Conservation (phyloP, 2,888 invertebrate genomes). For the Metellina segmentata region DNA sequence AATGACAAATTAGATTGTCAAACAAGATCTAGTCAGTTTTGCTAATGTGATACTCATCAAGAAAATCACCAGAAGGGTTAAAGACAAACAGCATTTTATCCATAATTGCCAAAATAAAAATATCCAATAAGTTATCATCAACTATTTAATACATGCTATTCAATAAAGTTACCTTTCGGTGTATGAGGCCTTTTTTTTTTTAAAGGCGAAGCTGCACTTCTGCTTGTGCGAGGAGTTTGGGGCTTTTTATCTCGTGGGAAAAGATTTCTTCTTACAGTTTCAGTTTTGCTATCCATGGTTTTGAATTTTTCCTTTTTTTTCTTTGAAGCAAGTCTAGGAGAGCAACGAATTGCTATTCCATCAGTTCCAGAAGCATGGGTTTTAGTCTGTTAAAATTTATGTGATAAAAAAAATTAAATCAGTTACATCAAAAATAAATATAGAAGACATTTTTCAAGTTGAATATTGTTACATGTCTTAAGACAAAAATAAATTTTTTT, state of each 20-base stretch:
- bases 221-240: slow-evolving; percentile 47
- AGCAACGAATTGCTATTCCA: slow-evolving; percentile 47
- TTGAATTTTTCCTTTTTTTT: slow-evolving; percentile 3
- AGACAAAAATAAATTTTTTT: no score
- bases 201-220: neutral
- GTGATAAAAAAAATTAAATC: neutral
- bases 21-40: no score
- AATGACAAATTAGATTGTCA: no score
- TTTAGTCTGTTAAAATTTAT: neutral
- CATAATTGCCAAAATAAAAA: neutral
- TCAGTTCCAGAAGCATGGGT: neutral
- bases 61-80: no score
- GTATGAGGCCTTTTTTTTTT: slow-evolving; percentile 24
- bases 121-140: neutral
- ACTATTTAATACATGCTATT: neutral
- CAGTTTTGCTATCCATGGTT: neutral
- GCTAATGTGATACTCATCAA: no score
- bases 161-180: slow-evolving; percentile 31
- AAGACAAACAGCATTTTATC: no score
- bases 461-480: no score
- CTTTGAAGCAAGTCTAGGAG: slow-evolving; percentile 60
- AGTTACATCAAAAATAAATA: no score
- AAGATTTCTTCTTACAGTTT: slow-evolving; percentile 58
- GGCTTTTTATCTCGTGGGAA: slow-evolving; percentile 44
- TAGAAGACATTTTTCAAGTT: no score